Base-by-base conservation (phyloP, 2,797 vertebrate genomes). In the Sebastes kiyomatsui region DNA sequence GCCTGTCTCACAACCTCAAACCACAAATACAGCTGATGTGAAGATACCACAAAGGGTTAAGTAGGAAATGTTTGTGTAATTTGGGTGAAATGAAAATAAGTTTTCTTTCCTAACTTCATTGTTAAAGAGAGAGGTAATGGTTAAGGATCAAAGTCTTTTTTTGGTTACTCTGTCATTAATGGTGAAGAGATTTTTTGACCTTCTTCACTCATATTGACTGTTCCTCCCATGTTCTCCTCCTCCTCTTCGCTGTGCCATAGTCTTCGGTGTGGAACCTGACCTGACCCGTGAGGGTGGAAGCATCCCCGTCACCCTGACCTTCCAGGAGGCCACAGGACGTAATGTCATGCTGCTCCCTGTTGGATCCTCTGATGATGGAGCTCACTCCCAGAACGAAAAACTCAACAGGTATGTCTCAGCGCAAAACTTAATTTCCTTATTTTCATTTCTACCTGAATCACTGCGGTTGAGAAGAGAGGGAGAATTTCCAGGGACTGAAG, bases 371-470 rank as follows among this genome's bases (percentile, higher is more conserved):
- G 99, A 99, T 22, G 99, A 99, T 2, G 98, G 98, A 0, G 99
- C 99, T 27, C 98, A 99, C 90, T 99, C 99, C 7, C 98, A 99
- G 93, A 99, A 99, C 23, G 99, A 99, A 80, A 99, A 99, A 84
- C 59, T 99, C 72, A 99, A 99, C 93, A 97, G 98, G 98, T 99
- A 89, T 81, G 23, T 78, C 58, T 5, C 11, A 23, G 14, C 9
- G 4, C 33, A 18, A 2, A 7, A 2, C 23, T 42, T 59, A 0
- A 49, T 32, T 5, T 55, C 1, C 3, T 33, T 56, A 56, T 6
- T 22, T 72, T 7, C 5, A 25, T 71, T 67, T 30, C 16, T 23
- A 32, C 10, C 2, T 22, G 10, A 30, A 56, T 55, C 1, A 10
- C n/a, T 30, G 13, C 25, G 2, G 7, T 28, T 33, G 4, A 42